Percentiles rank a stretch among this genome's conserved stretches.
Evolutionary conservation across 2,113 vertebrate species (phyloP).

Genomic region (Cephalophus harveyi): DNA sequence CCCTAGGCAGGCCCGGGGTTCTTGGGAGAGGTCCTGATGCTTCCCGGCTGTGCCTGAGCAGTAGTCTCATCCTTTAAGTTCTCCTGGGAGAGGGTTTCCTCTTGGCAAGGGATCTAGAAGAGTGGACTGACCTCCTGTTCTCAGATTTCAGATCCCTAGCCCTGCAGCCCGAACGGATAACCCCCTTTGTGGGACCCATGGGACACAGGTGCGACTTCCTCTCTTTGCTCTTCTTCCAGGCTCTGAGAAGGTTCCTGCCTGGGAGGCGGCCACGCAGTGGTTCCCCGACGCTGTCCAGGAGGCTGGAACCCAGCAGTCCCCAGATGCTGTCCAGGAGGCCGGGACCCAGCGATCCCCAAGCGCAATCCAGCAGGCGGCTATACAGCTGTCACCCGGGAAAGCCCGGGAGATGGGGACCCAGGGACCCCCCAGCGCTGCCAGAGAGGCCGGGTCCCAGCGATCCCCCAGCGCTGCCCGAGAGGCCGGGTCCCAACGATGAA

Average conservation of each 20-base stretch:
- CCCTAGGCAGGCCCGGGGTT: no score
- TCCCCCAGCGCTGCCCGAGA: neutral
- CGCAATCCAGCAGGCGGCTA: no score
- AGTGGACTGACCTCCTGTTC: no score
- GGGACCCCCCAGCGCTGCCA: accelerated
- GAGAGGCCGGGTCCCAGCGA: neutral
- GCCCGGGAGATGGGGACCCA: no score
- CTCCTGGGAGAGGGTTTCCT: neutral
- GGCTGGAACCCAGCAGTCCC: no score
- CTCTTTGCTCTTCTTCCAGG: neutral
- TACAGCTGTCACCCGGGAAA: no score
- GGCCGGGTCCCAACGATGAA: no score
- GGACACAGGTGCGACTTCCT: neutral
- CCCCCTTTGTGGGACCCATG: neutral
- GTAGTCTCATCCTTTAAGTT: neutral
- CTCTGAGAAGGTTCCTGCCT: neutral
- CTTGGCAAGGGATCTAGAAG: neutral
- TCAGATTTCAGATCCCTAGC: neutral
- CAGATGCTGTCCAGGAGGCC: no score
- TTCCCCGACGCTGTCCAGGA: accelerated
- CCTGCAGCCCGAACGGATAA: accelerated
- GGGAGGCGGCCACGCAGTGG: neutral
- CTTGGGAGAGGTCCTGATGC: no score
- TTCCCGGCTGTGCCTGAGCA: neutral
- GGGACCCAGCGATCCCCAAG: no score